Evolutionary conservation across 2,113 vertebrate species (phyloP).

Genomic region (Pelecanus crispus): DNA sequence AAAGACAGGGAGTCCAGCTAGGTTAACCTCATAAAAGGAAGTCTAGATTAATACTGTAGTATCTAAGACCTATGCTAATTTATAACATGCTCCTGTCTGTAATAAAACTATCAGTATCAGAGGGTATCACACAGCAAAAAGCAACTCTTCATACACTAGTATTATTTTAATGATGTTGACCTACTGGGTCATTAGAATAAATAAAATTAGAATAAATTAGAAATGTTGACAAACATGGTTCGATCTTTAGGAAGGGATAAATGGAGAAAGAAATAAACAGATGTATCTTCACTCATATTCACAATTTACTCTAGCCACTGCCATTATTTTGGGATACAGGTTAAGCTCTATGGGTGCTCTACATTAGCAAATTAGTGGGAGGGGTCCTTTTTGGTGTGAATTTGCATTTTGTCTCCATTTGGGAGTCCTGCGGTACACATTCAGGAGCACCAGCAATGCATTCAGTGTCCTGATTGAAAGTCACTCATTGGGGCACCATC

Average conservation of each 20-base stretch:
- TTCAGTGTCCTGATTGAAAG: background rate
- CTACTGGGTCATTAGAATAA: background rate
- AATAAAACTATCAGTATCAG: background rate
- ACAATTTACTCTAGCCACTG: background rate
- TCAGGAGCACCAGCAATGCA: background rate
- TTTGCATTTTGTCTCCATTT: background rate
- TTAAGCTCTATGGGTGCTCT: background rate
- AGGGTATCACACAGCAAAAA: background rate
- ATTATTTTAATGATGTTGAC: background rate
- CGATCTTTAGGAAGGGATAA: background rate
- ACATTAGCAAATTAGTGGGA: background rate
- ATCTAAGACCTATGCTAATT: background rate
- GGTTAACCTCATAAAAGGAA: background rate
- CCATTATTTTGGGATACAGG: background rate
- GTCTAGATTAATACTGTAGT: background rate
- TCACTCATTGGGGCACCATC: background rate
- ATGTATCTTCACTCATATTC: background rate
- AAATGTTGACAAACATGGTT: background rate
- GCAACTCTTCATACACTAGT: background rate
- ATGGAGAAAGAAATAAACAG: background rate
- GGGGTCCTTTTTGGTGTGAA: background rate
- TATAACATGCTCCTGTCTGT: background rate
- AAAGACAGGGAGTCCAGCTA: background rate
- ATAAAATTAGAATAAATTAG: background rate
- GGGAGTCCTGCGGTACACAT: background rate